Conservation (phyloP, 2,797 vertebrate genomes). For the Trichosurus vulpecula region DNA sequence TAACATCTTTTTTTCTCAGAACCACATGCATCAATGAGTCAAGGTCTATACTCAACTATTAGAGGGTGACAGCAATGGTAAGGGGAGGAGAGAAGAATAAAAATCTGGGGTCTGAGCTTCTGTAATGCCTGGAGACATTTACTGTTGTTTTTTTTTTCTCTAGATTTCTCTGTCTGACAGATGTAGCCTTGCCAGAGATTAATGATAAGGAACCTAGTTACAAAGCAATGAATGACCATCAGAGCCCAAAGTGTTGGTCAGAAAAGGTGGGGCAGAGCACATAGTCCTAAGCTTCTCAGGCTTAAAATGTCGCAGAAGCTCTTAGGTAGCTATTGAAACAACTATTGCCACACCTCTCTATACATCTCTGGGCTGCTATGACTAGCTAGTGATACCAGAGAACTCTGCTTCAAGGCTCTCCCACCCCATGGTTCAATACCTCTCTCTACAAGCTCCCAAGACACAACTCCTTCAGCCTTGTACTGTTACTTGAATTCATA, state of each 20-base stretch:
- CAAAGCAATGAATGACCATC: not conserved
- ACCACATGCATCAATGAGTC: not conserved
- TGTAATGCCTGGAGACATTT: not conserved
- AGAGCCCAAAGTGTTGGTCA: not conserved
- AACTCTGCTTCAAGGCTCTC: not conserved
- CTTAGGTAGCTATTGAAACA: not conserved
- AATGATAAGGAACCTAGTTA: not conserved
- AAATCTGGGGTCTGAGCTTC: not conserved
- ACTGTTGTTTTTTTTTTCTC: not conserved
- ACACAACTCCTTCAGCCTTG: not conserved
- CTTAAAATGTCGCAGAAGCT: not conserved
- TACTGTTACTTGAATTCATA: not conserved
- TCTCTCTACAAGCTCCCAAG: not conserved
- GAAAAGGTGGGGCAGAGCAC: not conserved
- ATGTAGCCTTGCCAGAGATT: not conserved
- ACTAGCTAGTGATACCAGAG: not conserved
- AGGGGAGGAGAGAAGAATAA: not conserved
- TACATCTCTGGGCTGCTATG: not conserved
- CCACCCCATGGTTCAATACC: not conserved
- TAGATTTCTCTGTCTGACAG: not conserved
- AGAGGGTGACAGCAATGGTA: not conserved
- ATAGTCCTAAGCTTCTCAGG: not conserved
- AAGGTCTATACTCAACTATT: not conserved
- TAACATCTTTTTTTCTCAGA: not conserved
- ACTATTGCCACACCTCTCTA: not conserved